phyloP scores from a whole-genome alignment of 2,797 vertebrate genomes.

The Myoxocephalus aenaeus region DNA sequence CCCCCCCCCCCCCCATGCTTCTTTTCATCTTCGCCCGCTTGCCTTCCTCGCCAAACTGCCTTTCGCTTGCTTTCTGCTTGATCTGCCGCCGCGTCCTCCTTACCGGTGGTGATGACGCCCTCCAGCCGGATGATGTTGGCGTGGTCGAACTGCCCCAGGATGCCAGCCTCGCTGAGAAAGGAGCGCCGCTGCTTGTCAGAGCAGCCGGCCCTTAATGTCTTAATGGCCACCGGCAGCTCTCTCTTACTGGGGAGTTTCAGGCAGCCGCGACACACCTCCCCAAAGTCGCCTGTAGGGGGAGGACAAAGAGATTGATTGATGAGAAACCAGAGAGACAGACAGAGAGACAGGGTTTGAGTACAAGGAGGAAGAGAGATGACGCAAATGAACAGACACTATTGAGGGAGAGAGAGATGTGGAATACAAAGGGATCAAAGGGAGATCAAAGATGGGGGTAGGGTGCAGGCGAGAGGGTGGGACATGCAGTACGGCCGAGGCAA shows the following conservation, averaged over 20 bases:
- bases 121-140: slow-evolving; percentile 92
- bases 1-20: neutral
- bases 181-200: slow-evolving; percentile 89
- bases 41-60: neutral
- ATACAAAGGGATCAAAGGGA: slow-evolving; percentile 59
- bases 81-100: slow-evolving; percentile 28
- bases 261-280: slow-evolving; percentile 91
- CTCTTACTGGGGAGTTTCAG: slow-evolving; percentile 93
- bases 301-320: slow-evolving; percentile 19
- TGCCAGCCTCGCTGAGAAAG: slow-evolving; percentile 91
- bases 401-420: slow-evolving; percentile 24
- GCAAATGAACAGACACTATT: slow-evolving; percentile 50
- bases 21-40: slow-evolving; percentile 8
- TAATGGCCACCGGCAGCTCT: slow-evolving; percentile 92
- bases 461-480: slow-evolving; percentile 32
- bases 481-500: slow-evolving; percentile 6
- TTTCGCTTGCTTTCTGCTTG: neutral
- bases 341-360: neutral
- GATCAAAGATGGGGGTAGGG: slow-evolving; percentile 45
- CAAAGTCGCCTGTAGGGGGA: slow-evolving; percentile 88
- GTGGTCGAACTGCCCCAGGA: slow-evolving; percentile 96
- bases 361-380: slow-evolving; percentile 46
- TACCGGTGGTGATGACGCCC: slow-evolving; percentile 92
- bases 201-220: slow-evolving; percentile 88
- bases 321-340: neutral